Evolutionary conservation across 1,140 invertebrate genomes (phyloP).

Genomic region (Battus philenor): DNA sequence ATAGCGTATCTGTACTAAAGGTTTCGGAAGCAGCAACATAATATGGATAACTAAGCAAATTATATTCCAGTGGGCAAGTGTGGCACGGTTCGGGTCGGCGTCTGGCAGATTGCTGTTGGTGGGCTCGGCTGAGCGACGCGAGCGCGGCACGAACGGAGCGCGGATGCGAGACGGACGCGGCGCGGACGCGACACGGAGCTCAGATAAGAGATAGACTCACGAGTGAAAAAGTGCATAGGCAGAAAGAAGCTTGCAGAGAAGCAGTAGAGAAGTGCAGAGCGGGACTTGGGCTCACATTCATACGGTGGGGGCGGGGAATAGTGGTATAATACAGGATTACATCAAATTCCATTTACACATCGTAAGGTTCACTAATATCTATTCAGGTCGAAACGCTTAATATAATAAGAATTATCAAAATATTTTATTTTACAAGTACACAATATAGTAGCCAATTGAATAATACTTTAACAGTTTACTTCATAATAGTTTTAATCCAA

Average conservation of each 20-base stretch:
- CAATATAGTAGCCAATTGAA: slow-evolving; percentile 29
- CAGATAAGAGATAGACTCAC: slow-evolving; percentile 51
- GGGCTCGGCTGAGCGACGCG: slow-evolving; percentile 46
- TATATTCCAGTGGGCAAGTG: slow-evolving; percentile 45
- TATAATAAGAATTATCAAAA: slow-evolving; percentile 26
- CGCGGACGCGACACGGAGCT: slow-evolving; percentile 47
- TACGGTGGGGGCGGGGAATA: slow-evolving; percentile 62
- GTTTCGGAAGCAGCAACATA: slow-evolving; percentile 65
- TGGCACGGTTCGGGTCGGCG: slow-evolving; percentile 55
- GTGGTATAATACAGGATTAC: slow-evolving; percentile 71
- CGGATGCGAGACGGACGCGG: slow-evolving; percentile 54
- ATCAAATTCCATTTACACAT: slow-evolving; percentile 62
- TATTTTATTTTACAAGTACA: slow-evolving; percentile 24
- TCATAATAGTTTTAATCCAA: slow-evolving; percentile 42
- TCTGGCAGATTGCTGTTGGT: slow-evolving; percentile 47
- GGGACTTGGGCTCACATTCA: slow-evolving; percentile 70
- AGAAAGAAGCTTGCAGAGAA: slow-evolving; percentile 75
- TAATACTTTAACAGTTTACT: slow-evolving; percentile 25
- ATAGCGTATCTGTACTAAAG: slow-evolving; percentile 52
- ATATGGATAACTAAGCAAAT: slow-evolving; percentile 58
- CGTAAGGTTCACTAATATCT: slow-evolving; percentile 62
- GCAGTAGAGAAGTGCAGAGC: slow-evolving; percentile 75
- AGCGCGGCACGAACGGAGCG: slow-evolving; percentile 26
- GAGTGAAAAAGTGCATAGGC: slow-evolving; percentile 71
- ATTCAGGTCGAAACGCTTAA: slow-evolving; percentile 48